Evolutionary conservation across 2,888 invertebrate species (phyloP).

Genomic region (Caenorhabditis imperialis): DNA sequence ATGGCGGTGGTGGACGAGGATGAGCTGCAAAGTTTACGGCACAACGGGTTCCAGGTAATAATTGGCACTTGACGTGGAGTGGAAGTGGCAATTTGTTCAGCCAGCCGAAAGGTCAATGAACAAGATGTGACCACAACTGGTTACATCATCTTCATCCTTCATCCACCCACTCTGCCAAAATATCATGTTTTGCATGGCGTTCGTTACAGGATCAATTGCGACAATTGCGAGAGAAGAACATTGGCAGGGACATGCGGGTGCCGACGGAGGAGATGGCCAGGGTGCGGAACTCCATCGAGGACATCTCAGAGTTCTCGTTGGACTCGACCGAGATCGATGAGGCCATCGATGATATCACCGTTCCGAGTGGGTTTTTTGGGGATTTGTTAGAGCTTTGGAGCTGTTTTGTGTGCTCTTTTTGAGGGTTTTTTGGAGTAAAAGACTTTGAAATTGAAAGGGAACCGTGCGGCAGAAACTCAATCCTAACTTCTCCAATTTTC

Average conservation of each 20-base stretch:
- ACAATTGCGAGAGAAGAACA: constrained; percentile 28
- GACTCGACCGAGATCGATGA: constrained; percentile 29
- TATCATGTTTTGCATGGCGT: constrained; percentile 22
- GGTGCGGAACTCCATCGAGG: constrained; percentile 36
- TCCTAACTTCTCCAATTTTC: too few relatives aligned
- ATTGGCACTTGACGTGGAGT: neutral
- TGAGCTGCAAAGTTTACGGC: constrained; percentile 49
- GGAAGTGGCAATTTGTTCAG: constrained; percentile 22
- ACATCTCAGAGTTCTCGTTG: constrained; percentile 37
- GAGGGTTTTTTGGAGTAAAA: too few relatives aligned
- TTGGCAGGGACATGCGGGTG: constrained; percentile 29
- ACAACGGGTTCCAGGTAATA: constrained; percentile 36
- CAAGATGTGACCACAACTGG: constrained; percentile 6
- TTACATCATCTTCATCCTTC: constrained; percentile 36
- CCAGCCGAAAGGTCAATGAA: constrained; percentile 43
- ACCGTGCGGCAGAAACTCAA: too few relatives aligned
- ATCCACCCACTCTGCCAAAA: constrained; percentile 19
- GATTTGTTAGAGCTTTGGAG: too few relatives aligned
- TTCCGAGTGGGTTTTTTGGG: constrained; percentile 21
- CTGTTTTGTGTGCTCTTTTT: too few relatives aligned
- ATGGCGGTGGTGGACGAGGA: constrained; percentile 42
- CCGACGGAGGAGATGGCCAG: constrained; percentile 35
- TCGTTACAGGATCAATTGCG: constrained; percentile 42
- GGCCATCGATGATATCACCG: constrained; percentile 32
- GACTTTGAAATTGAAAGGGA: too few relatives aligned